A percentile compares a stretch with the other conserved stretches of the same genome.
phyloP scores from a whole-genome alignment of 2,888 invertebrate species.

The Abrostola tripartita region DNA sequence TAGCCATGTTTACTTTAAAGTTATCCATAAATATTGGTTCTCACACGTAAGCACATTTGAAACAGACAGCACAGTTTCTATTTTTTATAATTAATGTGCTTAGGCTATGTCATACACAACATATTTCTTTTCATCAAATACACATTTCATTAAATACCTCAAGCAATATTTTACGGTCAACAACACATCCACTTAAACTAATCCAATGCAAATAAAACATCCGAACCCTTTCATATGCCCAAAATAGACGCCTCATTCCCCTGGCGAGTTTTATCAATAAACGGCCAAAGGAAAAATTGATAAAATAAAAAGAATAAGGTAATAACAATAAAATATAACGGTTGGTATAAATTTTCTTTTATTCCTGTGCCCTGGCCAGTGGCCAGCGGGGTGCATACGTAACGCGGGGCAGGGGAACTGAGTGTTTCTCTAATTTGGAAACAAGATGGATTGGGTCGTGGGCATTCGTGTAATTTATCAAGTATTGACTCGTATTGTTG shows the following conservation, averaged over 20 bases:
- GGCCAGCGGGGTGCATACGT: constrained; percentile 74
- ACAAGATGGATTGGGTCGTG: constrained; percentile 74
- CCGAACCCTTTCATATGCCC: constrained; percentile 48
- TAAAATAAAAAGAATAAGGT: constrained; percentile 74
- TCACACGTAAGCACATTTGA: too few relatives aligned
- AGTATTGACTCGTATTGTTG: constrained; percentile 70
- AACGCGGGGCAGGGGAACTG: constrained; percentile 52
- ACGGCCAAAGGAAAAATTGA: constrained; percentile 69
- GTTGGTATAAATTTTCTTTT: constrained; percentile 74
- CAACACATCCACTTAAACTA: constrained; percentile 37
- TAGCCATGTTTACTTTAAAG: too few relatives aligned
- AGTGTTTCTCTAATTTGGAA: constrained; percentile 70
- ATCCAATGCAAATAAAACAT: constrained; percentile 51
- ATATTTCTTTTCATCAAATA: too few relatives aligned
- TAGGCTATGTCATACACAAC: too few relatives aligned
- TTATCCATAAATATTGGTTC: too few relatives aligned
- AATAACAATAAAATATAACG: constrained; percentile 85
- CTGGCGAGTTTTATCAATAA: constrained; percentile 55
- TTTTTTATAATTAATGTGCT: too few relatives aligned
- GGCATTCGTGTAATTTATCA: constrained; percentile 72
- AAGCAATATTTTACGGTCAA: constrained; percentile 23
- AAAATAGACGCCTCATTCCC: constrained; percentile 43
- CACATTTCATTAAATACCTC: too few relatives aligned
- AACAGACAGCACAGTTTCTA: too few relatives aligned
- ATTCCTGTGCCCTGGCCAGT: constrained; percentile 70